Base-by-base conservation (phyloP, 92 coral and sea anemone species). In the Zoanthus solanderi region DNA sequence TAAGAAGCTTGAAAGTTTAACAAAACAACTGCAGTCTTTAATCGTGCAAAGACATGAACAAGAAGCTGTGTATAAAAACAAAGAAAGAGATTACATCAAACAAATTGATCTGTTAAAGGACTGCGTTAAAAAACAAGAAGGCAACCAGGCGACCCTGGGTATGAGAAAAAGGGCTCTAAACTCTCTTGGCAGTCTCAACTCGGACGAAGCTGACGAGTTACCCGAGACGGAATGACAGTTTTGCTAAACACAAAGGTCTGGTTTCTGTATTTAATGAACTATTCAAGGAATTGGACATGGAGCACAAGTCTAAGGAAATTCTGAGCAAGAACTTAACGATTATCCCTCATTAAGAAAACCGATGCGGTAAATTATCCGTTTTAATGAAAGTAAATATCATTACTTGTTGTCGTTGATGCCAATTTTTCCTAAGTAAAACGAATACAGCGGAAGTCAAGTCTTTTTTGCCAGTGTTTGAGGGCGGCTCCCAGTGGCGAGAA, bases 141-240 rank as follows among this genome's bases (percentile, higher is more conserved):
- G 71, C 28, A 10, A 17, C 15, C 61, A 73, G 44, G 80, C 87
- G 32, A 87, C 78, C 14, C 79, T 80, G 42, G 84, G 92, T n/a
- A 81, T 57, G 7, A 88, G 92, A 56, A 85, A 83, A 76, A 88
- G 88, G n/a, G 88, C 79, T 11, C 92, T 94, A 10, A 88, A 93
- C 85, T 94, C 98, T 48, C 91, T 94, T 44, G 98, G 98, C 18
- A 90, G 95, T 79, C 78, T 90, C 14, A 92, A 86, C 63, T 94
- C 93, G 23, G 92, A 88, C 44, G 89, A 91, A 76, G 89, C 56
- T 50, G 56, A 88, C 30, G 88, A 83, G 9, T 32, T 84, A 77
- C 78, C 84, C 42, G 87, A 85, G 8, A 68, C 91, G 65, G 79
- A 91, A 81, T 91, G 84, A 50, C 56, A 83, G 10, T 75, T 46